Percentiles rank a stretch among this genome's conserved stretches.
Evolutionary conservation across 2,113 vertebrate species (phyloP).

Genomic region (Tragelaphus imberbis): DNA sequence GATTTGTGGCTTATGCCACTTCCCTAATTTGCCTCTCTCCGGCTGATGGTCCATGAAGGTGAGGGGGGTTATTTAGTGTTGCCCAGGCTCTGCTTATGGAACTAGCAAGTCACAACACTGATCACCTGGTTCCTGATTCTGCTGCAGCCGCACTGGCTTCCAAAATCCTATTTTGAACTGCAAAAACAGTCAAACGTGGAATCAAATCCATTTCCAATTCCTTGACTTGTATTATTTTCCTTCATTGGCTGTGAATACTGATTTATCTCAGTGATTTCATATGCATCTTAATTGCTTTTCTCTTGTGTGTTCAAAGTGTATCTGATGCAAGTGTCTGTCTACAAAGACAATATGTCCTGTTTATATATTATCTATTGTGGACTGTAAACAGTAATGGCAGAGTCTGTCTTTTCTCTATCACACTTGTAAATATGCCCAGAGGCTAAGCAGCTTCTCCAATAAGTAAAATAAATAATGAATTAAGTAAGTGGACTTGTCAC

Average conservation of each 20-base stretch:
- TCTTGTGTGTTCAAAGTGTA: not conserved
- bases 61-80: not conserved
- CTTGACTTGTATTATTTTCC: not conserved
- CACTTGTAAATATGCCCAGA: conserved; percentile 49
- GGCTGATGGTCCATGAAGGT: conserved; percentile 58
- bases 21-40: conserved; percentile 29
- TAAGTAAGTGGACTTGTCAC: conserved; percentile 30
- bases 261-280: not conserved
- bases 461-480: conserved; percentile 57
- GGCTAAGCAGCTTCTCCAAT: conserved; percentile 33
- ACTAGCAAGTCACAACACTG: not conserved
- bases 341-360: not conserved
- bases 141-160: not conserved
- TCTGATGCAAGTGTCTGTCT: conserved; percentile 1
- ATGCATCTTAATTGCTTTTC: not conserved
- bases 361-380: conserved; percentile 20
- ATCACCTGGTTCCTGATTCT: not conserved
- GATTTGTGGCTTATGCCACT: conserved; percentile 26
- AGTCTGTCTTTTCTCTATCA: conserved; percentile 5
- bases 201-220: not conserved
- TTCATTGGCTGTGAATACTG: not conserved
- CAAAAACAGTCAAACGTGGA: not conserved
- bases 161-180: accelerated
- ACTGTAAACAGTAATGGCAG: conserved; percentile 29
- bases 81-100: not conserved